Evolutionary conservation across 2,888 invertebrate genomes (phyloP), one percentile per base, ranked within the genome.

Genomic region (Pristionchus entomophagus): DNA sequence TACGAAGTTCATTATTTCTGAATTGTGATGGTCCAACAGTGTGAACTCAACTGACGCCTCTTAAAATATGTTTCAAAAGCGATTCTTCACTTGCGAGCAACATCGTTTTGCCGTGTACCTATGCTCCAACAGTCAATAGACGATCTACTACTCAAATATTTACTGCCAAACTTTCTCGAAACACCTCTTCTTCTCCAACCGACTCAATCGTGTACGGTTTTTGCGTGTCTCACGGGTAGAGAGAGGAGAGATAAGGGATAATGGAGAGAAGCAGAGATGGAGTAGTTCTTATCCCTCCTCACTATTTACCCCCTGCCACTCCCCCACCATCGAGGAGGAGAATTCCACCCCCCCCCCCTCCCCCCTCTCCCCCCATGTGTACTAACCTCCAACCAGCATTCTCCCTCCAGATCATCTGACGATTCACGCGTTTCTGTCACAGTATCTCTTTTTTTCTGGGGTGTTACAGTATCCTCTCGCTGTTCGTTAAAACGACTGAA

Each of bases 301-400:
- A 29, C 65, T 65, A 65, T 65, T 65, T 65, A 65, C 65, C 19
- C 65, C 65, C 65, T 32, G 32, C 62, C 62, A 62, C 62, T 62
- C 62, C 65, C 17, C 19, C 45, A 45, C 35, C 35, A 35, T 35
- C 65, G 32, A 62, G 32, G 26, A 62, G n/a, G n/a, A n/a, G n/a
- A n/a, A n/a, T n/a, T n/a, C n/a, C n/a, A n/a, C n/a, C n/a, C n/a
- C n/a, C n/a, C n/a, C n/a, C n/a, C n/a, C n/a, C 2, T 35, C 12
- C 65, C 65, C 32, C 65, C 35, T 26, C 62, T 62, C 38, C 32
- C n/a, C 14, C 41, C 14, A 41, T 73, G 73, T 73, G 73, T 73
- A 26, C 73, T 65, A 65, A 65, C 65, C 65, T 73, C 73, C 73
- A 73, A 73, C 73, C 73, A 73, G 73, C 22, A 41, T 41, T n/a